phyloP scores from a whole-genome alignment of 1,140 invertebrate species.

The Ceratina australensis region DNA sequence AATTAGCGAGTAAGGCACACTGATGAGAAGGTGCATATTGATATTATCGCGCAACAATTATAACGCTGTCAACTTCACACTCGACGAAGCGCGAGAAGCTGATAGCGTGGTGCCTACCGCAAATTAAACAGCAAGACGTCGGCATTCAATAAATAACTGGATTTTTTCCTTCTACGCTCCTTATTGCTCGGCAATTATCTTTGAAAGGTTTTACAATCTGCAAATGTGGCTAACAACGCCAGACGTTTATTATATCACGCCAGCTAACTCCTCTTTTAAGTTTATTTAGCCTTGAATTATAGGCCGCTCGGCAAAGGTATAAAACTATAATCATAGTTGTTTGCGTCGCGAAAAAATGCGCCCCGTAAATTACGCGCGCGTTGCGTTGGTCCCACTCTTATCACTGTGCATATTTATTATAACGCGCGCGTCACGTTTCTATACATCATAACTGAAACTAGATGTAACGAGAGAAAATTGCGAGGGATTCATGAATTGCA shows the following conservation, averaged over 20 bases:
- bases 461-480: too few species aligned
- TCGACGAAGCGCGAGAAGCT: background rate
- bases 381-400: background rate
- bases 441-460: too few species aligned
- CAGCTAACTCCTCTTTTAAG: background rate
- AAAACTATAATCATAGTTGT: background rate
- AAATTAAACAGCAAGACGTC: background rate
- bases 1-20: too few species aligned
- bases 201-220: background rate
- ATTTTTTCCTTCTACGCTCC: background rate
- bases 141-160: background rate
- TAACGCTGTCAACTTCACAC: background rate
- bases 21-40: too few species aligned
- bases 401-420: background rate
- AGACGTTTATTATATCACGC: background rate
- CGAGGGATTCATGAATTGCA: background rate
- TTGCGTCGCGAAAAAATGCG: background rate
- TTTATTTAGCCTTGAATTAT: conserved; percentile 1
- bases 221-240: background rate
- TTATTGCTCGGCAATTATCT: background rate
- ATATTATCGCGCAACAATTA: too few species aligned
- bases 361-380: background rate
- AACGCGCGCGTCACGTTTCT: too few species aligned
- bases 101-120: background rate
- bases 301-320: background rate